Evolutionary conservation across 2,113 vertebrate genomes (phyloP), one percentile per base, ranked within the genome.

Genomic region (Deroptyus accipitrinus): DNA sequence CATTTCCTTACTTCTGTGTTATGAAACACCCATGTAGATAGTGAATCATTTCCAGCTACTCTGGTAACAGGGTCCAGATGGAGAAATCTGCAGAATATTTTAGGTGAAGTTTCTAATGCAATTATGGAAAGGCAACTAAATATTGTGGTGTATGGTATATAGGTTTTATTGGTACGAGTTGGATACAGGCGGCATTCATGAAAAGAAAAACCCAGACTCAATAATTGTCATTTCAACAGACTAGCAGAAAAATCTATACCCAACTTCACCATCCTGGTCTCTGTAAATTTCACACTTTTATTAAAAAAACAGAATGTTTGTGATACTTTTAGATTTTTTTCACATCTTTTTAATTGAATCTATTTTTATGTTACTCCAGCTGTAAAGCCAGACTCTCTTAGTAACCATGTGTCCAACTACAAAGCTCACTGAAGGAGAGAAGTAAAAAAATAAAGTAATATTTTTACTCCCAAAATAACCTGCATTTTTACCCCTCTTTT

Each of bases 301-400:
- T 93, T 88, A 82, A 74, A 57, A 78, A 94, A 88, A 16, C 13
- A 7, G 10, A 96, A 75, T n/a, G 59, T 44, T 49, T 91, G 35
- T 70, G 54, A 66, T 91, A 64, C 64, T 91, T 95, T 80, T 57
- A 83, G 57, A 69, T 52, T 79, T 95, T 82, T 82, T 96, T 81
- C 85, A 88, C 79, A 82, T 95, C 35, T 87, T 95, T 97, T 96
- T 83, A 94, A 95, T 94, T 92, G 73, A 75, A 92, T 76, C 92
- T 97, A 96, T 97, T 97, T 97, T 94, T 96, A 62, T 48, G 86
- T 72, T 79, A 48, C 83, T 97, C 84, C 93, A 96, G 95, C 90
- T 95, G 94, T 91, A 96, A 91, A 91, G 73, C 69, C 89, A 96
- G 88, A 94, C 54, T 94, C 49, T 83, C 84, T 95, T 85, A 90